A percentile compares a stretch with the other conserved stretches of the same genome.
phyloP scores from a whole-genome alignment of 1,140 invertebrate genomes.

The Gonatopus flavifemur region DNA sequence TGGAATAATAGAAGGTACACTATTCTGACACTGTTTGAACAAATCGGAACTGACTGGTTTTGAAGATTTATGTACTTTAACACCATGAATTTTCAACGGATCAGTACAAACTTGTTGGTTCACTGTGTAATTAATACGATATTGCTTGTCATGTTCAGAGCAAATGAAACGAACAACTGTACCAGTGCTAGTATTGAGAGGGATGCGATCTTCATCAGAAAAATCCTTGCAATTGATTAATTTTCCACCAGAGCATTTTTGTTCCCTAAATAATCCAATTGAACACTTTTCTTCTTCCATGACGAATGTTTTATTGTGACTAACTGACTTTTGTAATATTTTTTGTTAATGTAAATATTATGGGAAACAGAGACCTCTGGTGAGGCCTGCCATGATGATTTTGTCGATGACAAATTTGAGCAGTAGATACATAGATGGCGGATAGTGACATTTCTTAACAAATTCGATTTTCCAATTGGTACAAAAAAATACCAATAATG shows the following conservation, averaged over 20 bases:
- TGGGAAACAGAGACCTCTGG: background rate
- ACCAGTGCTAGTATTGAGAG: constrained; percentile 11
- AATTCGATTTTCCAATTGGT: background rate
- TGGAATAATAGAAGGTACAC: constrained; percentile 2
- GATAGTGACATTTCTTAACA: background rate
- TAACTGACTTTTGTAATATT: background rate
- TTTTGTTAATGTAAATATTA: background rate
- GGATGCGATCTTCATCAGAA: constrained; percentile 10
- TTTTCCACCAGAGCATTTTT: constrained; percentile 12
- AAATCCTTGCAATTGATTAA: constrained; percentile 13
- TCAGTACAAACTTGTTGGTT: constrained; percentile 10
- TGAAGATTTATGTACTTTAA: constrained; percentile 6
- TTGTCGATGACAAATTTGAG: background rate
- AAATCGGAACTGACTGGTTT: background rate
- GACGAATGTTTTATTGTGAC: constrained; percentile 7
- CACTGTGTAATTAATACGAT: constrained; percentile 10
- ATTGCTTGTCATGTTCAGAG: constrained; percentile 10
- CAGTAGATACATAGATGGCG: background rate
- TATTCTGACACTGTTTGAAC: background rate
- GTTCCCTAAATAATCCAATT: constrained; percentile 15
- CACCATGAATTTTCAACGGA: constrained; percentile 4
- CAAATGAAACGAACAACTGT: constrained; percentile 12
- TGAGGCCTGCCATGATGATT: too few relatives aligned
- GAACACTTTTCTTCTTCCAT: constrained; percentile 16
- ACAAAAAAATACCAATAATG: background rate